Percentiles rank a stretch among this genome's conserved stretches.
Evolutionary conservation across 2,113 vertebrate genomes (phyloP).

Genomic region (Phyllostomus hastatus): DNA sequence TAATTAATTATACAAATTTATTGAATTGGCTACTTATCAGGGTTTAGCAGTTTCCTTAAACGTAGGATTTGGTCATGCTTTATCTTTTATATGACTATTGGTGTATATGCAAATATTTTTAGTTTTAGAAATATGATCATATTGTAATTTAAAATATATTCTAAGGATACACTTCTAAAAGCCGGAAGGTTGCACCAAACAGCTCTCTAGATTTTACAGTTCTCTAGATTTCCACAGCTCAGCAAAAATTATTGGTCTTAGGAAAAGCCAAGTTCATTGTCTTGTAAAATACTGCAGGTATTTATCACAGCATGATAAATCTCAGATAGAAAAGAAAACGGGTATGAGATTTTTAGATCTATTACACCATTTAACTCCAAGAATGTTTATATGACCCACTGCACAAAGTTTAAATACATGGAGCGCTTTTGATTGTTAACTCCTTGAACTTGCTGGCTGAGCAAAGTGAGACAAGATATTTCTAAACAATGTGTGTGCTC

Average conservation of each 20-base stretch:
- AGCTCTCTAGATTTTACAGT: constrained; percentile 58
- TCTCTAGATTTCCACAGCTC: constrained; percentile 73
- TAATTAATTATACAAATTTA: constrained; percentile 63
- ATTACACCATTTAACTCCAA: constrained; percentile 79
- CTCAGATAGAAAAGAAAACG: constrained; percentile 77
- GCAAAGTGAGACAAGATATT: constrained; percentile 72
- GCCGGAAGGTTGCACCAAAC: constrained; percentile 56
- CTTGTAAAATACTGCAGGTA: constrained; percentile 79
- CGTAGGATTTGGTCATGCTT: neutral
- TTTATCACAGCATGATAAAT: constrained; percentile 79
- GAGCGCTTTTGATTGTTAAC: constrained; percentile 81
- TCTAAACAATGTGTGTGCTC: constrained; percentile 59
- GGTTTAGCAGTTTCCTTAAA: constrained; percentile 5
- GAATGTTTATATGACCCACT: constrained; percentile 83
- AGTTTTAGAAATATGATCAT: neutral
- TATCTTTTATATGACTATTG: neutral
- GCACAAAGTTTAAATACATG: constrained; percentile 83
- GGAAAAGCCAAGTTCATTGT: constrained; percentile 78
- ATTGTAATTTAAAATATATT: constrained; percentile 62
- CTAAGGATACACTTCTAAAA: constrained; percentile 41
- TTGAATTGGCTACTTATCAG: constrained; percentile 44
- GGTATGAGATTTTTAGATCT: constrained; percentile 80
- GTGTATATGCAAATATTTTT: neutral
- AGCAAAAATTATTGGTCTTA: constrained; percentile 74
- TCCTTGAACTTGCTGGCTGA: constrained; percentile 79